Percentiles rank a stretch among this genome's conserved stretches.
Evolutionary conservation across 2,888 invertebrate genomes (phyloP).

Genomic region (Chymomyza caudatula): DNA sequence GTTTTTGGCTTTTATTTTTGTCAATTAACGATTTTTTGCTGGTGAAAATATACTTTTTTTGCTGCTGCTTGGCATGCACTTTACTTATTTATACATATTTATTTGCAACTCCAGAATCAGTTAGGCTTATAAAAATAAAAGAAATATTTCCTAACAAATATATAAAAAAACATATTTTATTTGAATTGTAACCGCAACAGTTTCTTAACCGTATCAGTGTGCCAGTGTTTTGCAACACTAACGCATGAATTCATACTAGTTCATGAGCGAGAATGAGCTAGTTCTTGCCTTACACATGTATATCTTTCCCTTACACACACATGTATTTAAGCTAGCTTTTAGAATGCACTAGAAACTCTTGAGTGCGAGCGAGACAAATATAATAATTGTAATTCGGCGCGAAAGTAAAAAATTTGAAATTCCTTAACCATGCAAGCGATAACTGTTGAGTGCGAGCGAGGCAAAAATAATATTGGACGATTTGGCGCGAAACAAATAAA

Average conservation of each 20-base stretch:
- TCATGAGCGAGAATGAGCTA: not conserved
- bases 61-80: no score
- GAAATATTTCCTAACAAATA: not conserved
- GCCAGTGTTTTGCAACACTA: constrained; percentile 23
- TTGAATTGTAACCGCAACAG: constrained; percentile 23
- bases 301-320: not conserved
- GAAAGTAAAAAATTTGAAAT: constrained; percentile 12
- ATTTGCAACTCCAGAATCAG: no score
- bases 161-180: not conserved
- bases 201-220: not conserved
- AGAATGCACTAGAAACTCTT: no score
- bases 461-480: no score
- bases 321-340: not conserved
- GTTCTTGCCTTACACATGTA: not conserved
- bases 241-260: not conserved
- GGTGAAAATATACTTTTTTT: no score
- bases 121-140: no score
- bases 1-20: no score
- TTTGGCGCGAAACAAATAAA: no score
- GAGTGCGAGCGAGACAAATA: constrained; percentile 19
- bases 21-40: no score
- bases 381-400: constrained; percentile 18
- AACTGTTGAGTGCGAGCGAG: no score
- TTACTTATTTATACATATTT: no score
- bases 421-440: no score